Conservation (phyloP, 2,113 vertebrate species). For the Phylloscopus trochiloides region DNA sequence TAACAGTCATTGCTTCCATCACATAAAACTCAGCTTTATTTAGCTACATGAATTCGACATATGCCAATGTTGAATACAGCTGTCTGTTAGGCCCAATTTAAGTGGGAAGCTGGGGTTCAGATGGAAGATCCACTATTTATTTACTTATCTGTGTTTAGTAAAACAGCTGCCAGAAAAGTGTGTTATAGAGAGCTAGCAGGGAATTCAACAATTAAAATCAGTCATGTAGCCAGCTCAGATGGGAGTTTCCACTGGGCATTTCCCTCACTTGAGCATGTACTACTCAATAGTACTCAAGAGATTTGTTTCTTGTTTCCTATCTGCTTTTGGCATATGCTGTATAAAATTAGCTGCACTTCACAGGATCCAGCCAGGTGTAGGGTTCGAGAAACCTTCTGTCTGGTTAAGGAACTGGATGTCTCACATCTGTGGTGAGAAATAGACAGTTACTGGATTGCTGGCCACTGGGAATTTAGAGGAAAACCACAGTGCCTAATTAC, state of each 20-base stretch:
- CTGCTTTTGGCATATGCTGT: neutral
- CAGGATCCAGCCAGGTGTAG: neutral
- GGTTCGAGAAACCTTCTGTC: neutral
- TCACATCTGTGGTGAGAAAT: neutral
- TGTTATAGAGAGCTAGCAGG: neutral
- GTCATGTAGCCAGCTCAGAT: neutral
- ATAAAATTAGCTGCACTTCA: neutral
- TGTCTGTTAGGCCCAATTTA: neutral
- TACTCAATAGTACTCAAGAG: neutral
- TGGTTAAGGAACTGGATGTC: neutral
- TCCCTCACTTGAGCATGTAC: neutral
- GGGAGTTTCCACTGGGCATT: neutral
- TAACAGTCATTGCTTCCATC: neutral
- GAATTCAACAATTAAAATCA: neutral
- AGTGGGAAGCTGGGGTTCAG: neutral
- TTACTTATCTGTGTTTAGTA: neutral
- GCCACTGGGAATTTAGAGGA: neutral
- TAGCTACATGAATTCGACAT: neutral
- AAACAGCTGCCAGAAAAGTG: neutral
- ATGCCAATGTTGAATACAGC: neutral
- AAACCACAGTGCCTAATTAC: neutral
- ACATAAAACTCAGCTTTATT: neutral
- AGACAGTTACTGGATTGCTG: neutral
- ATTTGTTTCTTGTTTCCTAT: neutral
- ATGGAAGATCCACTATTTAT: neutral